Percentiles rank a stretch among this genome's conserved stretches.
Conservation (phyloP, 1,140 invertebrate genomes). For the Micrasema longulum region DNA sequence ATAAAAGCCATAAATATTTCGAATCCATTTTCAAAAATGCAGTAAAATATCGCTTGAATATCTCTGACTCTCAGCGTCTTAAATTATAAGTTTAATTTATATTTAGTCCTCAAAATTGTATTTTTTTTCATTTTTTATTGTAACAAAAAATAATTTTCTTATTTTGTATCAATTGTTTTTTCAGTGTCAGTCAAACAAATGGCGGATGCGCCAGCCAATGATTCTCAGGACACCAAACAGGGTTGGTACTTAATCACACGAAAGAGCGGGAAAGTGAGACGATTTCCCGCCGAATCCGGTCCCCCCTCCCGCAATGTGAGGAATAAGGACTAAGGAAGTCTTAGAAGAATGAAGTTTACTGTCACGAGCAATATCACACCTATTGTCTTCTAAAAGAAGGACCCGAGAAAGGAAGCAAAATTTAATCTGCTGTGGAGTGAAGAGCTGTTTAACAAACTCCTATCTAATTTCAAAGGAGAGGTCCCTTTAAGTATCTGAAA, state of each 20-base stretch:
- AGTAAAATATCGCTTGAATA: too few relatives aligned
- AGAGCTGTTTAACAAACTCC: constrained; percentile 41
- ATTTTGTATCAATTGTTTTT: too few relatives aligned
- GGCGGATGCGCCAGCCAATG: background rate
- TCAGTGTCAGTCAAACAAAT: too few relatives aligned
- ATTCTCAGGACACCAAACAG: background rate
- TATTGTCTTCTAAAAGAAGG: constrained; percentile 51
- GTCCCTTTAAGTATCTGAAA: constrained; percentile 3
- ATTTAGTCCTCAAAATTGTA: too few relatives aligned
- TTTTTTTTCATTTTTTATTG: background rate
- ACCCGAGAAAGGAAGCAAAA: constrained; percentile 27
- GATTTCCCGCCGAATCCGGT: constrained; percentile 1
- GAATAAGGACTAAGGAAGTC: background rate
- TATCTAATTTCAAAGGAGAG: constrained; percentile 43
- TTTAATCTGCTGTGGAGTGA: constrained; percentile 42
- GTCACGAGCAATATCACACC: constrained; percentile 55
- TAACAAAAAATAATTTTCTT: too few relatives aligned
- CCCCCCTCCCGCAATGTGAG: background rate
- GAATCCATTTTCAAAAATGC: too few relatives aligned
- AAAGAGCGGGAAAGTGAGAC: constrained; percentile 38
- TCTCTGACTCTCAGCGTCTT: too few relatives aligned
- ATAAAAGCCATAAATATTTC: too few relatives aligned
- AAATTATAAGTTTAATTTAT: too few relatives aligned
- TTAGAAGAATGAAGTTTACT: constrained; percentile 47
- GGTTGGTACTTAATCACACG: constrained; percentile 35